Percentiles rank a stretch among this genome's conserved stretches.
These are phyloP conservation scores for Apodemus sylvaticus DNA, from an alignment of 2,113 vertebrate genomes.

Conservation along the genomic window DNA sequence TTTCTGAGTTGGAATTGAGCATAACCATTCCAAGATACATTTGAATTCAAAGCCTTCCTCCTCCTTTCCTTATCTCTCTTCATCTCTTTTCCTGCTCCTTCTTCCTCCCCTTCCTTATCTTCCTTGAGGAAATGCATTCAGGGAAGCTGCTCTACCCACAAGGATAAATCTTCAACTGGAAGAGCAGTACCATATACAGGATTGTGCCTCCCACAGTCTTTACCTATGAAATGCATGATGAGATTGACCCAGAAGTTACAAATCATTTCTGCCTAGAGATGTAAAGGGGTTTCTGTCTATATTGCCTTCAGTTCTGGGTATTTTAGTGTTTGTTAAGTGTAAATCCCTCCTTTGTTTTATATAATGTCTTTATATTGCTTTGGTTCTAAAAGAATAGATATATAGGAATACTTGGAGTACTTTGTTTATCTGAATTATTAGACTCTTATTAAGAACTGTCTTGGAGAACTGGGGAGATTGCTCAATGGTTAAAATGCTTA, in stretches of 20 bases:
- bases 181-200: not conserved
- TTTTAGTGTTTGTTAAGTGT: not conserved
- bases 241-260: not conserved
- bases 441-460: conserved; percentile 11
- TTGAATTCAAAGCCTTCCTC: not conserved
- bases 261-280: conserved; percentile 12
- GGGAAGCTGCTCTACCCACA: not conserved
- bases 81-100: not conserved
- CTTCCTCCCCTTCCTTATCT: not conserved
- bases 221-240: not conserved
- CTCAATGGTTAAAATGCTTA: not conserved
- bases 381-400: not conserved
- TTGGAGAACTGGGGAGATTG: not conserved
- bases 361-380: conserved; percentile 4
- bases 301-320: not conserved
- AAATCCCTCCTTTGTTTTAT: conserved; percentile 5
- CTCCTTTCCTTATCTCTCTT: not conserved
- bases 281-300: not conserved
- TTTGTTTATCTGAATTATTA: not conserved
- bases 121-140: not conserved
- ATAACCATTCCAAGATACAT: not conserved
- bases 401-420: not conserved
- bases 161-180: not conserved
- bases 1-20: not conserved
- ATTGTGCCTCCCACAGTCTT: not conserved